A percentile compares a stretch with the other conserved stretches of the same genome.
These are phyloP conservation scores for Galeopterus variegatus DNA, from an alignment of 2,113 vertebrate species.

Conservation along the genomic window DNA sequence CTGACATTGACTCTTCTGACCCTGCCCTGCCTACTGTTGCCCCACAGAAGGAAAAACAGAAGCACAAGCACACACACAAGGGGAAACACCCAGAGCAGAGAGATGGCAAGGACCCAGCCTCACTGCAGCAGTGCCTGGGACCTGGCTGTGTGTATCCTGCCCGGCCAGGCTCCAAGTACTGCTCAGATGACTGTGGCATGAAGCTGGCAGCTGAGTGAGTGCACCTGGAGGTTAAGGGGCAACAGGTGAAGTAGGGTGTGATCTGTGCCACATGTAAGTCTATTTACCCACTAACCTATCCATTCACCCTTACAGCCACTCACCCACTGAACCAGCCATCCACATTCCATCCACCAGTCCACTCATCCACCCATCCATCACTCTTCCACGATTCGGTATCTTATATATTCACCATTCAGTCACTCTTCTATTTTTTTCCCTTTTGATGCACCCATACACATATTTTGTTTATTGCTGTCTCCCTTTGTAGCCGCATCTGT, in stretches of 20 bases:
- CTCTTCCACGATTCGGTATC: neutral
- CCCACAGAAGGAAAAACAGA: slow-evolving; percentile 91
- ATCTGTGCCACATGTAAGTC: neutral
- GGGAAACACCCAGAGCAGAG: slow-evolving; percentile 88
- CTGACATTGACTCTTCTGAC: neutral
- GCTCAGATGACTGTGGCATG: slow-evolving; percentile 94
- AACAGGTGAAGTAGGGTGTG: neutral
- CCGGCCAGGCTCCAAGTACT: slow-evolving; percentile 93
- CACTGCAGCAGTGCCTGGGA: slow-evolving; percentile 92
- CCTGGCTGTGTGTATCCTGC: slow-evolving; percentile 90
- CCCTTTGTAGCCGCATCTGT: slow-evolving; percentile 91
- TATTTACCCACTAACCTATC: no score
- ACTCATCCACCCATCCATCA: neutral
- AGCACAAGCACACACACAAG: slow-evolving; percentile 91
- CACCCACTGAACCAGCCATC: neutral
- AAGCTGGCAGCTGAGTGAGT: slow-evolving; percentile 94
- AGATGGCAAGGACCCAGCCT: slow-evolving; percentile 86
- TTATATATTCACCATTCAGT: neutral
- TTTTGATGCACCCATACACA: neutral
- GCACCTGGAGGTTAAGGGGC: neutral
- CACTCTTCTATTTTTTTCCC: neutral
- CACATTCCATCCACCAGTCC: no score
- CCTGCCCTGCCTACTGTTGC: neutral
- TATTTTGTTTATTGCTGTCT: neutral
- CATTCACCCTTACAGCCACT: neutral